Evolutionary conservation across 1,140 invertebrate species (phyloP).

Genomic region (Drosophila pachea): DNA sequence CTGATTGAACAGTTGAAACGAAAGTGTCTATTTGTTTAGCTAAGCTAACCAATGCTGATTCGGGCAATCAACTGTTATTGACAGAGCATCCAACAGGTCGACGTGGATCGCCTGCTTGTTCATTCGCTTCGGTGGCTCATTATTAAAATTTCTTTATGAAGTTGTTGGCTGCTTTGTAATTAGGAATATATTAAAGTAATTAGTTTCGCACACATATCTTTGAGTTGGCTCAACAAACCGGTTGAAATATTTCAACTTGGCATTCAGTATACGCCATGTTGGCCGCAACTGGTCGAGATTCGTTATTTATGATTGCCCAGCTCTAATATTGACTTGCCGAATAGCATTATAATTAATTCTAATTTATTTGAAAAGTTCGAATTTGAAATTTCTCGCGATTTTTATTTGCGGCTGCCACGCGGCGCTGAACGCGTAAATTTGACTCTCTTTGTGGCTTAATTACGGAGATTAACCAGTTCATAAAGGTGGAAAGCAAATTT

Average conservation of each 20-base stretch:
- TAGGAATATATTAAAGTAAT: conserved; percentile 34
- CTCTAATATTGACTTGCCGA: too few species aligned
- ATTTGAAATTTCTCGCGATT: neutral
- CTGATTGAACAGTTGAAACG: too few species aligned
- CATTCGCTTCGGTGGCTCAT: conserved; percentile 10
- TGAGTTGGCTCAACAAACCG: conserved; percentile 39
- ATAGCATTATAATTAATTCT: neutral
- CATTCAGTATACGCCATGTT: conserved; percentile 53
- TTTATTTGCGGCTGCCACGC: neutral
- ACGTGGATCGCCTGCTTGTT: neutral
- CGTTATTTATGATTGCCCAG: too few species aligned
- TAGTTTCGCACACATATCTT: conserved; percentile 24
- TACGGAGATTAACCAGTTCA: conserved; percentile 13
- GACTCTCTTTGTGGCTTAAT: conserved; percentile 9
- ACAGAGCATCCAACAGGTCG: conserved; percentile 1
- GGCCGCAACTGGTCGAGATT: conserved; percentile 24
- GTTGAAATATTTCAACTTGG: conserved; percentile 29
- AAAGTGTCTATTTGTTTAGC: too few species aligned
- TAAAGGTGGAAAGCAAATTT: conserved; percentile 3
- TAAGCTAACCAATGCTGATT: neutral
- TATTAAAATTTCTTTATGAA: conserved; percentile 14
- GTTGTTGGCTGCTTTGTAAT: conserved; percentile 24
- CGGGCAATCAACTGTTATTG: too few species aligned
- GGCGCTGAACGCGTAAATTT: neutral
- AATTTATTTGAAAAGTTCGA: neutral